Evolutionary conservation across 2,113 vertebrate genomes (phyloP).

Genomic region (Protobothrops mucrosquamatus): DNA sequence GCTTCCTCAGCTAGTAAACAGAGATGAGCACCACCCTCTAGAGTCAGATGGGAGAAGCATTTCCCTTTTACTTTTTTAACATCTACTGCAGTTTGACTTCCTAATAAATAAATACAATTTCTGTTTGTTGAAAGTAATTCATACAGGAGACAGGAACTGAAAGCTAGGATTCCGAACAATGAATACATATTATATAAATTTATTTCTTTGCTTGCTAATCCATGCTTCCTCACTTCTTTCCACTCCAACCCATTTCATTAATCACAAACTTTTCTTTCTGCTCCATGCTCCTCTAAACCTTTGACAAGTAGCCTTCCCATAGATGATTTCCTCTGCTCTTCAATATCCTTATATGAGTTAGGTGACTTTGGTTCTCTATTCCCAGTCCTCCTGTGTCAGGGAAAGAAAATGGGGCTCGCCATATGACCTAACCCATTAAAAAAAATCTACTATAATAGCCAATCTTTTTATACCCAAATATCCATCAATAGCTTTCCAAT

Average conservation of each 20-base stretch:
- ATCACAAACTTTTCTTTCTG: neutral
- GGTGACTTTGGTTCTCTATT: neutral
- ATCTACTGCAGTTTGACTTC: neutral
- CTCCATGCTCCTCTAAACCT: neutral
- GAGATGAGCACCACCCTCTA: neutral
- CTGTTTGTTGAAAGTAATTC: neutral
- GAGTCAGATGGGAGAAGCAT: neutral
- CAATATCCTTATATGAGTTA: neutral
- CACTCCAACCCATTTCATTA: neutral
- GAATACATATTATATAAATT: neutral
- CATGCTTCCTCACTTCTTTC: neutral
- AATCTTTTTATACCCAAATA: neutral
- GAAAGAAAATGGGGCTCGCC: neutral
- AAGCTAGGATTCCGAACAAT: neutral
- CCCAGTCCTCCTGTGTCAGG: neutral
- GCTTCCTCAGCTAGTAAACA: neutral
- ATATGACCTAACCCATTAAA: neutral
- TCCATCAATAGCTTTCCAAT: neutral
- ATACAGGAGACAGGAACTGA: neutral
- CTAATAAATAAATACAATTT: neutral
- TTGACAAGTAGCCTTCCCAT: neutral
- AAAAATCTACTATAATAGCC: neutral
- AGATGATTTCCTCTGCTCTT: neutral
- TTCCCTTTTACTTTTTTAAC: neutral
- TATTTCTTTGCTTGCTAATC: neutral